Evolutionary conservation across 1,140 invertebrate species (phyloP).

Genomic region (Aphelenchoides fujianensis): DNA sequence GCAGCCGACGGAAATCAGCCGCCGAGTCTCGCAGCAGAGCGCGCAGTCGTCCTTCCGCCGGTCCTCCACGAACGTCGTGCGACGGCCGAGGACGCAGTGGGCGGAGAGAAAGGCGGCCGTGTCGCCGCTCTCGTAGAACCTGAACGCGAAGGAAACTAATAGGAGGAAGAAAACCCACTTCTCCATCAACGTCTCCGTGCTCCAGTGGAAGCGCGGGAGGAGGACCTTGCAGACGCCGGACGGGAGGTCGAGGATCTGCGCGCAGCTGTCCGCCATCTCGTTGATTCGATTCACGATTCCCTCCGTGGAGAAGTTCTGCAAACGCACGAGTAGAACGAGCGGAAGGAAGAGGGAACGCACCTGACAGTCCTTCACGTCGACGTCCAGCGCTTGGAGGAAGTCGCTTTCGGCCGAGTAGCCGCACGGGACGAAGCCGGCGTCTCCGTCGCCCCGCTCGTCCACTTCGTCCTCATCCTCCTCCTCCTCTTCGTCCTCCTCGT

Average conservation of each 20-base stretch:
- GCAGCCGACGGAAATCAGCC: slow-evolving; percentile 86
- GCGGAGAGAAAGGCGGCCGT: background rate
- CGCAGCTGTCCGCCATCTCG: background rate
- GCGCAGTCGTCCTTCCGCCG: background rate
- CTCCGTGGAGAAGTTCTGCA: background rate
- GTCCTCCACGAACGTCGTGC: background rate
- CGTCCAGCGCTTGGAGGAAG: too few relatives aligned
- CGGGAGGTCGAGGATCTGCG: background rate
- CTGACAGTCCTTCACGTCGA: too few relatives aligned
- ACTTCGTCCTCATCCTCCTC: too few relatives aligned
- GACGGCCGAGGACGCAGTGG: background rate
- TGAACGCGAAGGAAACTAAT: background rate
- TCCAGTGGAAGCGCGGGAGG: background rate
- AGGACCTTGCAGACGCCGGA: background rate
- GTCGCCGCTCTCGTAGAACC: background rate
- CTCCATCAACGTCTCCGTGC: background rate
- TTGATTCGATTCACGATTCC: background rate
- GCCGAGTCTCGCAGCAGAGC: background rate
- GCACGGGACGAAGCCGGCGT: too few relatives aligned
- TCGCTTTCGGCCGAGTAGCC: too few relatives aligned
- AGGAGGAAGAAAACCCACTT: background rate
- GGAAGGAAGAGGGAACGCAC: too few relatives aligned
- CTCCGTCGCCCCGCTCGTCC: too few relatives aligned
- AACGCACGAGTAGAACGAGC: too few relatives aligned
- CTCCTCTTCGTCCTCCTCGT: too few relatives aligned